Evolutionary conservation across 2,113 vertebrate species (phyloP), one percentile per base, ranked within the genome.

Genomic region (Girardinichthys multiradiatus): DNA sequence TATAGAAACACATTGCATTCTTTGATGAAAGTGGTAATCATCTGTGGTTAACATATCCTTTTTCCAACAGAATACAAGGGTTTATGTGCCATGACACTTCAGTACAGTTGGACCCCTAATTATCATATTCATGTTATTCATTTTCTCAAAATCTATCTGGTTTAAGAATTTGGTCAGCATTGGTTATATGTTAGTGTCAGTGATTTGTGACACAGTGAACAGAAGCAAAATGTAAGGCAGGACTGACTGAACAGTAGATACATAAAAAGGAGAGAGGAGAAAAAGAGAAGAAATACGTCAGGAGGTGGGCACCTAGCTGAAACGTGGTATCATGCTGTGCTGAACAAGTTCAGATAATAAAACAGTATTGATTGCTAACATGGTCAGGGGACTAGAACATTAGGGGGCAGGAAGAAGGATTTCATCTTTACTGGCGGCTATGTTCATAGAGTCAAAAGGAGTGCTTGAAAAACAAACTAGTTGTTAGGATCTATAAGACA

Each of bases 301-400:
- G 71, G 63, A 67, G 61, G 24, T 66, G n/a, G 65, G 77, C 77
- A 65, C 10, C 72, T 72, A 29, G 57, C 70, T 68, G 77, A 86
- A 92, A 90, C 90, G 71, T 81, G 62, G 74, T 74, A 82, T 74
- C 76, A 89, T 70, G 77, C 82, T 79, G 89, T 86, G 48, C 24
- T 72, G 82, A 93, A 85, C 83, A 85, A 83, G 61, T 68, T 4
- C 77, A 72, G 82, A 87, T 88, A 89, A 89, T 89, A 88, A 79
- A 74, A 79, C 87, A 83, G 74, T 90, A 92, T 90, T 83, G 91
- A 93, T 89, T 85, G 76, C 76, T 76, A 90, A 90, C 90, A 89
- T 39, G 48, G 74, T 78, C 74, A 29, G 61, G 67, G 62, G 79
- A 70, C 65, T 79, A 68, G 74, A 81, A 77, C 81, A 83, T 60